A percentile compares a stretch with the other conserved stretches of the same genome.
Conservation (phyloP, 2,888 invertebrate species). For the Mesochorus sp. region DNA sequence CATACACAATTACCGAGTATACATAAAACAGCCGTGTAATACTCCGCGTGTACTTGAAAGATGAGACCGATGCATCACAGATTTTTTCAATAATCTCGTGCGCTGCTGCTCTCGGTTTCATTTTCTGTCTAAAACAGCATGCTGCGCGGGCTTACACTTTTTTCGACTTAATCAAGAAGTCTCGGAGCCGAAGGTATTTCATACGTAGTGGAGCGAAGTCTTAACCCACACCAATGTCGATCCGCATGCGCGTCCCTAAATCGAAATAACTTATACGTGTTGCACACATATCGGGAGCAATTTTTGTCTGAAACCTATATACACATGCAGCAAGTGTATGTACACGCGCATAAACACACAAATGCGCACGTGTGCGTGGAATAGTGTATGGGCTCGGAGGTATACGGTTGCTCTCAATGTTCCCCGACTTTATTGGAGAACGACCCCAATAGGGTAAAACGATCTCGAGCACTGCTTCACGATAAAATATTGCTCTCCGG, state of each 20-base stretch:
- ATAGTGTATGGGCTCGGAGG: background rate
- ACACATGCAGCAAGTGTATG: no score
- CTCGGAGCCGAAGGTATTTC: conserved; percentile 26
- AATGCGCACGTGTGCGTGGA: background rate
- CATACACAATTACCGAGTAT: conserved; percentile 17
- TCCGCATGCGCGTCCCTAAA: background rate
- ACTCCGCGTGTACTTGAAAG: conserved; percentile 30
- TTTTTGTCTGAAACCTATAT: background rate
- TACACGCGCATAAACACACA: background rate
- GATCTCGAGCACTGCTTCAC: conserved; percentile 1
- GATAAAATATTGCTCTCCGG: conserved; percentile 40
- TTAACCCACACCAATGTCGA: conserved; percentile 3
- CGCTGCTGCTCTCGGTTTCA: conserved; percentile 43
- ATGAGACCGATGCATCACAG: conserved; percentile 50
- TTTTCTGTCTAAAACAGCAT: conserved; percentile 44
- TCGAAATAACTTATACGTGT: background rate
- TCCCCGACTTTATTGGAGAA: conserved; percentile 34
- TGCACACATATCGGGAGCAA: background rate
- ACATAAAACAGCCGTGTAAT: background rate
- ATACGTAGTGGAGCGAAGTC: conserved; percentile 15
- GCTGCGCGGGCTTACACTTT: conserved; percentile 19
- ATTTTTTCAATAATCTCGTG: conserved; percentile 58
- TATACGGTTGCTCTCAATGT: conserved; percentile 40
- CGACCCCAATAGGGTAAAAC: conserved; percentile 22
- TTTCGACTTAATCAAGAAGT: conserved; percentile 60